Evolutionary conservation across 2,113 vertebrate species (phyloP), one percentile per base, ranked within the genome.

Genomic region (Neodon shergylaensis): DNA sequence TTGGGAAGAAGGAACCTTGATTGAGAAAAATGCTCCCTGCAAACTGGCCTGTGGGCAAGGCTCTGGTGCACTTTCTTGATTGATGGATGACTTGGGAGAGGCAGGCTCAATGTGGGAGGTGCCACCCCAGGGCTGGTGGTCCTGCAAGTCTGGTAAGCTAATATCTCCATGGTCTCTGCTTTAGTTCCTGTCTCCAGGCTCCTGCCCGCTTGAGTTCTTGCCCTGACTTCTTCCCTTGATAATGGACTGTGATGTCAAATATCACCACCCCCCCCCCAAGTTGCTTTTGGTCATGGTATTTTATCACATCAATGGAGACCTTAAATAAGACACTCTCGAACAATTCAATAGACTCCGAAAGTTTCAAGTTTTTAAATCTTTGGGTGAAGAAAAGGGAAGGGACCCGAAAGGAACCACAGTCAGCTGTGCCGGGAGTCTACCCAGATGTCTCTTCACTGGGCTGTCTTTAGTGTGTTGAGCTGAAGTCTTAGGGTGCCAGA

Each of bases 401-500:
- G 76, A 19, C 12, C 52, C 19, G 44, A 58, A 58, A 58, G 19
- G 31, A 58, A 19, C 22, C 44, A 7, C 84, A 52, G 84, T 24
- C 65, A 52, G 1, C 17, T 5, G 28, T 52, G 61, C 44, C 2
- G 24, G 7, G 33, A 49, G 10, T 36, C 47, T 33, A 5, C 1
- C 21, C 31, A 11, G 0, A 36, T 16, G 66, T 1, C 16, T 26
- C 7, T 3, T 19, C 13, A 10, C 0, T 1, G 79, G 74, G 70
- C 54, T 70, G 2, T 4, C 52, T 24, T 42, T n/a, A 52, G 2
- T 42, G 31, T n/a, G 19, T 17, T 76, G 66, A 61, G 24, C 39
- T 81, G 42, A 86, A 22, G 31, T 65, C 74, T 94, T 47, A 44
- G 86, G 66, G 24, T 81, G 28, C 21, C 9, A 39, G 28, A 36